Evolutionary conservation across 2,113 vertebrate genomes (phyloP).

Genomic region (Pelecanus crispus): DNA sequence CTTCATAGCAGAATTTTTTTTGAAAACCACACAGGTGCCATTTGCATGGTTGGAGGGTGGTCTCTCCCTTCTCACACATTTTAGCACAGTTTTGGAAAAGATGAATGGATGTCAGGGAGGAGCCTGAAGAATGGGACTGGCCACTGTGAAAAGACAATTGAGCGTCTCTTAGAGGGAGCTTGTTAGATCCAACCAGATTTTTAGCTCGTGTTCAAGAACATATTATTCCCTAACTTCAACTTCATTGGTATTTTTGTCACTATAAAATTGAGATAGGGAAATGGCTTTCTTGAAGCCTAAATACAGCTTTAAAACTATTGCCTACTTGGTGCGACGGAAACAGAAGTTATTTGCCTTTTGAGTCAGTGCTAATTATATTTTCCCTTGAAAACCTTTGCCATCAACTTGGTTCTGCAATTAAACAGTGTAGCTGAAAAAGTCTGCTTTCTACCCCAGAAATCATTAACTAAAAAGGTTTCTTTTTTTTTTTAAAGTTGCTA

Average conservation of each 20-base stretch:
- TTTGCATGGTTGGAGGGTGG: background rate
- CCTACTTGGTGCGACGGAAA: background rate
- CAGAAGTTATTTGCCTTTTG: conserved; percentile 17
- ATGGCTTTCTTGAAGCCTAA: background rate
- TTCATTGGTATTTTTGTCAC: background rate
- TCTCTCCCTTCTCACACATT: background rate
- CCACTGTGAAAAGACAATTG: background rate
- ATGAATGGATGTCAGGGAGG: background rate
- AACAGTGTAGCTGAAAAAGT: background rate
- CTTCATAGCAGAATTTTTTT: background rate
- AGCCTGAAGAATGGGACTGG: background rate
- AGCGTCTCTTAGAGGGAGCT: background rate
- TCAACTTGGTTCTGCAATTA: background rate
- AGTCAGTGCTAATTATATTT: conserved; percentile 11
- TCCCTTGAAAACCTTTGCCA: background rate
- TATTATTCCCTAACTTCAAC: background rate
- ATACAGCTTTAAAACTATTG: background rate
- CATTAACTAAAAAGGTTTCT: background rate
- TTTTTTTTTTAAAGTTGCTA: background rate
- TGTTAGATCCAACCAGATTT: background rate
- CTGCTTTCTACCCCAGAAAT: background rate
- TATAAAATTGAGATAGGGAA: background rate
- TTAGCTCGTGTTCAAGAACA: background rate
- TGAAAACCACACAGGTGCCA: background rate
- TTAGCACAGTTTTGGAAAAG: background rate